A percentile compares a stretch with the other conserved stretches of the same genome.
Evolutionary conservation across 2,113 vertebrate species (phyloP).

Genomic region (Menidia beryllina): DNA sequence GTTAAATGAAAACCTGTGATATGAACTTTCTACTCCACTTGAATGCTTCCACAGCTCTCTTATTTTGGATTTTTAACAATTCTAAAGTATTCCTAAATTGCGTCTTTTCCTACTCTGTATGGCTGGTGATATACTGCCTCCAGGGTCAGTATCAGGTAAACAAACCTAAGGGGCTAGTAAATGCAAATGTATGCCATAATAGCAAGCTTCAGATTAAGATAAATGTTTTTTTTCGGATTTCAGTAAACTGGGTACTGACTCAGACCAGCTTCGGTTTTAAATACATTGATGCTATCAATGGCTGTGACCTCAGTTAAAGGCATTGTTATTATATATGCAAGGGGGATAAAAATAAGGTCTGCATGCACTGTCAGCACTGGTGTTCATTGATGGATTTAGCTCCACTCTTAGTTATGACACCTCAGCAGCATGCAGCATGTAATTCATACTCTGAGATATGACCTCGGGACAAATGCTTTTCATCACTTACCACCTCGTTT

Average conservation of each 20-base stretch:
- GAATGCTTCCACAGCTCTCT: background rate
- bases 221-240: background rate
- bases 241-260: background rate
- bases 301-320: background rate
- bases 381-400: slow-evolving; percentile 31
- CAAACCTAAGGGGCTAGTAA: background rate
- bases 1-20: background rate
- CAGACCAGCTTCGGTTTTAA: background rate
- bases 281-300: background rate
- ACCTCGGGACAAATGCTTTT: slow-evolving; percentile 40
- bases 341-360: background rate
- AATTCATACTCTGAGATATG: slow-evolving; percentile 40
- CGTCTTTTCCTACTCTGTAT: too few species aligned
- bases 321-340: background rate
- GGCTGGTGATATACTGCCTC: background rate
- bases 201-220: background rate
- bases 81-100: background rate
- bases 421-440: slow-evolving; percentile 15
- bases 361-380: background rate
- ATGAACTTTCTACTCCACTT: background rate
- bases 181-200: background rate
- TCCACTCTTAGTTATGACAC: slow-evolving; percentile 14
- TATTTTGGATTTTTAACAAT: background rate
- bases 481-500: slow-evolving; percentile 34
- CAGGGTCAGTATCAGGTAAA: background rate